Conservation (phyloP, 1,140 invertebrate species). For the Theocolax elegans region DNA sequence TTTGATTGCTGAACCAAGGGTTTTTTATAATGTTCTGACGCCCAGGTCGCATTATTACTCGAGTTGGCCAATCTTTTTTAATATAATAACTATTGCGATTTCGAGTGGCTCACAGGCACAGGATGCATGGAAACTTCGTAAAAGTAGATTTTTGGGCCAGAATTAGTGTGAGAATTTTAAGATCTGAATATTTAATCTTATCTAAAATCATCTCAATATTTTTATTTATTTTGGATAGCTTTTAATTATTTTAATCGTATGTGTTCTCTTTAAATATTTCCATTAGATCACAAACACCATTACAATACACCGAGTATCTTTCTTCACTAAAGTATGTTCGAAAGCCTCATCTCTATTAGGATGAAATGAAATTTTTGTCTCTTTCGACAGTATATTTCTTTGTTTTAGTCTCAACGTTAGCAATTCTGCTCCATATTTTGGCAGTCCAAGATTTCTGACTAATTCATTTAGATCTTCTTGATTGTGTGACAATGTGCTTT, state of each 20-base stretch:
- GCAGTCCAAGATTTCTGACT: neutral
- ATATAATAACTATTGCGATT: no score
- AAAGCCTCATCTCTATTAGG: neutral
- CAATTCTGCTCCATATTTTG: neutral
- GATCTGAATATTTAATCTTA: slow-evolving; percentile 10
- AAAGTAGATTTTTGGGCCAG: slow-evolving; percentile 27
- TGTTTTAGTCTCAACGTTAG: neutral
- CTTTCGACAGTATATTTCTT: neutral
- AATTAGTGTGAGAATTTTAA: slow-evolving; percentile 39
- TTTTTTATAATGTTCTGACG: neutral
- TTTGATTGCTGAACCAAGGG: neutral
- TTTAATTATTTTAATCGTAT: no score
- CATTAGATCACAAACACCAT: neutral
- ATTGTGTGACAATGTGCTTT: no score
- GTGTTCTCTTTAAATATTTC: no score
- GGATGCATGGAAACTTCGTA: slow-evolving; percentile 30
- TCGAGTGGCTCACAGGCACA: slow-evolving; percentile 34
- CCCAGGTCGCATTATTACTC: neutral
- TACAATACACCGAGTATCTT: neutral
- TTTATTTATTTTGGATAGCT: neutral
- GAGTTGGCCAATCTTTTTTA: no score
- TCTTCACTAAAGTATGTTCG: slow-evolving; percentile 1
- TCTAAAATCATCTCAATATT: neutral
- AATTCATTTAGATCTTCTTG: slow-evolving; percentile 3
- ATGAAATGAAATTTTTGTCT: neutral